Evolutionary conservation across 2,113 vertebrate species (phyloP).

Genomic region (Rousettus leschenaultii): DNA sequence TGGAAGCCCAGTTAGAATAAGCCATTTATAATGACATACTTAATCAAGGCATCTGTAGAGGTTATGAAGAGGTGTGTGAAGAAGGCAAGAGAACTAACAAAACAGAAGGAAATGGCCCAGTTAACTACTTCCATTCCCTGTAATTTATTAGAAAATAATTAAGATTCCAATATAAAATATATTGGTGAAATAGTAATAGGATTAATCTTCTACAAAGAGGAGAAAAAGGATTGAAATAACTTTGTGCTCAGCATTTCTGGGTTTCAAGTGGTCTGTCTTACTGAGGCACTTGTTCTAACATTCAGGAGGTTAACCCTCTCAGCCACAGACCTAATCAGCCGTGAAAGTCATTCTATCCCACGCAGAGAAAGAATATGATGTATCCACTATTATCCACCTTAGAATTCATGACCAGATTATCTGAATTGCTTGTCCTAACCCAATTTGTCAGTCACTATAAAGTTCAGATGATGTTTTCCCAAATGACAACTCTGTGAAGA

Average conservation of each 20-base stretch:
- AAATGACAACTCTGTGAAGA: background rate
- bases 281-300: background rate
- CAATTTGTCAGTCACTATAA: background rate
- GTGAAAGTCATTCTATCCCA: background rate
- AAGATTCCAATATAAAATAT: slow-evolving; percentile 22
- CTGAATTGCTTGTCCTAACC: background rate
- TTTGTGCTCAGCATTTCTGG: background rate
- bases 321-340: background rate
- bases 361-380: background rate
- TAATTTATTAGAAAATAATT: slow-evolving; percentile 6
- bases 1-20: background rate
- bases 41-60: background rate
- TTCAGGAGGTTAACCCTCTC: background rate
- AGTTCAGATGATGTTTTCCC: background rate
- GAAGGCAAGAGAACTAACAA: slow-evolving; percentile 9
- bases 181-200: background rate
- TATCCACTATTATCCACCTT: background rate
- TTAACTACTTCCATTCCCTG: background rate
- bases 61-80: background rate
- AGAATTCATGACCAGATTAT: background rate
- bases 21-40: background rate
- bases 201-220: background rate
- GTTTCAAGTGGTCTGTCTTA: background rate
- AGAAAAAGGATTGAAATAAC: background rate
- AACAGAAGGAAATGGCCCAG: background rate